Conservation (phyloP, 2,113 vertebrate genomes). For the Callithrix jacchus region DNA sequence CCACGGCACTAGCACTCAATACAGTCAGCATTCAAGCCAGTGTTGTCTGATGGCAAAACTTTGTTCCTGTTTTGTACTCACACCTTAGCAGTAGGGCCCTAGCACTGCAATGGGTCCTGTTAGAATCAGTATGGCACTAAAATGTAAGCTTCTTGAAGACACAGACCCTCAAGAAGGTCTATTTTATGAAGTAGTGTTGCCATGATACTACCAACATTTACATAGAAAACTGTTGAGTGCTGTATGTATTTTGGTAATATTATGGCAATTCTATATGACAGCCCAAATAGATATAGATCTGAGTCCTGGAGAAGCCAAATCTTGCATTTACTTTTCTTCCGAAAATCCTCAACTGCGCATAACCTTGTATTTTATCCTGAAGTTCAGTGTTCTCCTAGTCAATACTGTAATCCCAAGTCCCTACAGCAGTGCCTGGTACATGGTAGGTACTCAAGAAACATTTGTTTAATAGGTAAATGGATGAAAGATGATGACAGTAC, state of each 20-base stretch:
- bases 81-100: not conserved
- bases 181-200: not conserved
- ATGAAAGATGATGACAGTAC: not conserved
- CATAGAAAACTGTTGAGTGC: not conserved
- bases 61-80: not conserved
- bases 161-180: not conserved
- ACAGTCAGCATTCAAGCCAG: not conserved
- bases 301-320: not conserved
- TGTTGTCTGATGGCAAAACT: not conserved
- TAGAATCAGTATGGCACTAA: not conserved
- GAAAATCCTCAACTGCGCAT: not conserved
- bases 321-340: not conserved
- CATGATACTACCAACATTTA: not conserved
- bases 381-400: not conserved
- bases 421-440: not conserved
- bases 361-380: not conserved
- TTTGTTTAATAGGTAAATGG: not conserved
- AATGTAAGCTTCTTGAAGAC: not conserved
- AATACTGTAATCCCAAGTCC: not conserved
- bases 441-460: not conserved
- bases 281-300: not conserved
- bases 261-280: not conserved
- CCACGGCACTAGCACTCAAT: not conserved
- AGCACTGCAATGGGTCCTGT: not conserved
- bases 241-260: not conserved